Evolutionary conservation across 2,888 invertebrate species (phyloP), one percentile per base, ranked within the genome.

Genomic region (Apamea monoglypha): DNA sequence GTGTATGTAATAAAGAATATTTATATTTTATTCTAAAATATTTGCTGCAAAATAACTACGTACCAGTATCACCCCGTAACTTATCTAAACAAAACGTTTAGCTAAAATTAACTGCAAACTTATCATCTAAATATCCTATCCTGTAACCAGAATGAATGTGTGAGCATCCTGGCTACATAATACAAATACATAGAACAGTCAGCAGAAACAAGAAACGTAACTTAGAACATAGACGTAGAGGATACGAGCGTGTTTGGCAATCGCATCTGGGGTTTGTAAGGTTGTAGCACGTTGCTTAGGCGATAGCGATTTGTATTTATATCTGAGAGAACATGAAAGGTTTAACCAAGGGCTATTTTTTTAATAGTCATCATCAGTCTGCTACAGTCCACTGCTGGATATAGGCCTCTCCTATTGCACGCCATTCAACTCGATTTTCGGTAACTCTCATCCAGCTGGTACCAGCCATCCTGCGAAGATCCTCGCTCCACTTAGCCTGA

Each of bases 241-340:
- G 76, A 76, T 74, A 69, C n/a, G 76, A 74, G 72, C 86, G 76
- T 83, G 83, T 83, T 83, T 73, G 73, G 61, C 69, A 86, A 86
- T 82, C 40, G 61, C 76, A 70, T 73, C 69, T 63, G 73, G 86
- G 76, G 56, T 67, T 64, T 40, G 16, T 81, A 69, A 61, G 6
- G 7, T 40, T 6, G 16, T 10, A 7, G 44, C 1, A 63, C n/a
- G 18, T 40, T 63, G 56, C 18, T 40, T 25, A 68, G 12, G 44
- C 63, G 75, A 81, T 5, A 74, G 73, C 64, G 68, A 79, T 80
- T 53, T 32, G 10, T 4, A 47, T 56, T 25, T 36, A 25, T 36
- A 36, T 10, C 12, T 56, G 25, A 71, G 18, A 36, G n/a, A 71
- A 44, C 12, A 64, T 64, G 12, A 59, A 59, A 5, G 21, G 10